Evolutionary conservation across 1,140 invertebrate genomes (phyloP).

Genomic region (Mercenaria mercenaria): DNA sequence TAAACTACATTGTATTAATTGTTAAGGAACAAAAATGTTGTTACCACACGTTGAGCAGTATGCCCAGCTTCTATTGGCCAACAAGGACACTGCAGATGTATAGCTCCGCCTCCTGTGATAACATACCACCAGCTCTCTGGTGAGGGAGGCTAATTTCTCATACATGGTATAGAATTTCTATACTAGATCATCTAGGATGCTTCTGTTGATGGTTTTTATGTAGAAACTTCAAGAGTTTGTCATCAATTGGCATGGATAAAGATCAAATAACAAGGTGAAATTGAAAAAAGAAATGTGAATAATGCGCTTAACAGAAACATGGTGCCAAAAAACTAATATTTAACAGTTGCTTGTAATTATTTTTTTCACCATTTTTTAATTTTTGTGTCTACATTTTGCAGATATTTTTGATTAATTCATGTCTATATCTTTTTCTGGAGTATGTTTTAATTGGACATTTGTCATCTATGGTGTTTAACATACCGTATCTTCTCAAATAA

Average conservation of each 20-base stretch:
- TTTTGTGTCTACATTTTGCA: conserved; percentile 55
- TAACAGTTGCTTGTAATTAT: conserved; percentile 66
- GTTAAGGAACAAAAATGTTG: not conserved
- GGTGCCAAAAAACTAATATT: conserved; percentile 59
- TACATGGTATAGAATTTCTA: conserved; percentile 35
- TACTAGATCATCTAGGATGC: conserved; percentile 29
- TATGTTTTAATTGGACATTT: conserved; percentile 32
- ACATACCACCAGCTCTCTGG: not conserved
- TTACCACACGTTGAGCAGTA: not conserved
- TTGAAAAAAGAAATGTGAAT: conserved; percentile 65
- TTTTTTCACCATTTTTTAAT: conserved; percentile 48
- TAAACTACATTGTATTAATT: not conserved
- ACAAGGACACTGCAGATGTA: not conserved
- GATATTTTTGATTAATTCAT: conserved; percentile 45
- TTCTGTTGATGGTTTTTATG: conserved; percentile 59
- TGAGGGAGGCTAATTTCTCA: not conserved
- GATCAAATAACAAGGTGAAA: conserved; percentile 67
- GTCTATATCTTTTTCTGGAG: not conserved
- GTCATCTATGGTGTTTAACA: not conserved
- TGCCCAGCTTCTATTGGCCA: not conserved
- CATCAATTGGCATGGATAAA: conserved; percentile 58
- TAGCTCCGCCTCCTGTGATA: conserved; percentile 12
- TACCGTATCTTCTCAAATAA: not conserved
- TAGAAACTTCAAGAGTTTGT: conserved; percentile 44
- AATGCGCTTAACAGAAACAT: conserved; percentile 52